phyloP scores from a whole-genome alignment of 2,888 invertebrate species.

The Nebria salina region DNA sequence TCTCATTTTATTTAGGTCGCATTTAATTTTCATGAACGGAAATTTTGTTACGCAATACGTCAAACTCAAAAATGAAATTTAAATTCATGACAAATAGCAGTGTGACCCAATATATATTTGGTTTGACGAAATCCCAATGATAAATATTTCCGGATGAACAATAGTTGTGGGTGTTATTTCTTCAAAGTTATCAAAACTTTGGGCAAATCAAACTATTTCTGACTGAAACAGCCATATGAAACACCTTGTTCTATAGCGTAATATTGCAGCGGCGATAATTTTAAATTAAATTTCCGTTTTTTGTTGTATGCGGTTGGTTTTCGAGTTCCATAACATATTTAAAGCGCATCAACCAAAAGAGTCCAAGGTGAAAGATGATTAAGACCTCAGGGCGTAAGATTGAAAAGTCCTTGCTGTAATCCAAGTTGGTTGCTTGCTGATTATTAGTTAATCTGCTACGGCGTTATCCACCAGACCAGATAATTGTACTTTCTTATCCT shows the following conservation, averaged over 20 bases:
- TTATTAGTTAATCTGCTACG: constrained; percentile 45
- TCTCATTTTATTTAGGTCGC: neutral
- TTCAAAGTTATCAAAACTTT: neutral
- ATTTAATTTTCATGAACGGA: no score
- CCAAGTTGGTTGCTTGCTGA: constrained; percentile 41
- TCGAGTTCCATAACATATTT: constrained; percentile 28
- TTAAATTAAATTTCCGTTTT: neutral
- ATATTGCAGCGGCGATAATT: neutral
- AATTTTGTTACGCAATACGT: no score
- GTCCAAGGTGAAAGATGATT: constrained; percentile 44
- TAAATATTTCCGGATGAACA: neutral
- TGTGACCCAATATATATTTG: neutral
- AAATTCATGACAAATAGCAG: no score
- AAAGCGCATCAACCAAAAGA: constrained; percentile 3
- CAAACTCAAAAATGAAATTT: no score
- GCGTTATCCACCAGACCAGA: constrained; percentile 47
- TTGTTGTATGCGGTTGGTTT: constrained; percentile 17
- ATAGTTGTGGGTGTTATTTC: neutral
- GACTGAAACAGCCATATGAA: constrained; percentile 6
- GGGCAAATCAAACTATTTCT: neutral
- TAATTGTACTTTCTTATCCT: constrained; percentile 48
- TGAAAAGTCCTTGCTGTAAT: constrained; percentile 43
- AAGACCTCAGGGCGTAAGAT: constrained; percentile 40
- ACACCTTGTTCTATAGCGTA: neutral
- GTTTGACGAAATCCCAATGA: neutral